Base-by-base conservation (phyloP, 2,113 vertebrate species). In the Telmatochromis brachygnathus region DNA sequence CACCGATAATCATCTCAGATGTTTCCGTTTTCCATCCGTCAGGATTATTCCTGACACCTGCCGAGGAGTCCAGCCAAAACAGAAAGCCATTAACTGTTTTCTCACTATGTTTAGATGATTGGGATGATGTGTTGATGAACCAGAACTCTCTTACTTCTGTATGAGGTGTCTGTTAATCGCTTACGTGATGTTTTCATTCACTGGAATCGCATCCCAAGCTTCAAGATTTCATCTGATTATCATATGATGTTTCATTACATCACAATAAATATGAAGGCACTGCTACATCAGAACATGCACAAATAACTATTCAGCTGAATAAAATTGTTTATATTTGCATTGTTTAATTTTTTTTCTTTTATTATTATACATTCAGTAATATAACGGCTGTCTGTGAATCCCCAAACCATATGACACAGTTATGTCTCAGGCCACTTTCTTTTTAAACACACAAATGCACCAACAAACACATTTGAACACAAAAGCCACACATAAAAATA, bases 11-110 rank as follows among this genome's bases (percentile, higher is more conserved):
- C 81, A 87, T 86, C 28, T 53, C 21, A 60, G 62, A 79, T 37
- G 7, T 91, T 91, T 93, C 91, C 86, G 68, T 75, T 91, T 87
- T 84, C 79, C 86, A 92, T 93, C 85, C 58, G 65, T 94, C 91
- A 92, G 89, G 93, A 94, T 91, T 93, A 91, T 73, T 89, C 73
- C 82, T 35, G 87, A 93, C 91, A 93, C 89, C 92, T 91, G 89
- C 89, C 58, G 87, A 86, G 58, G 21, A 53, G 54, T 79, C 7
- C 47, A 35, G 90, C 91, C 94, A 92, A 91, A 89, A 85, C 85
- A 90, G n/a, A 90, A 68, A 86, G 39, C 42, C 87, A 79, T 79
- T 85, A 91, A 85, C 17, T 70, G 82, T 83, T 90, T 84, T 92
- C 84, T 87, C 79, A 6, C 42, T 90, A 55, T 47, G 84, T 85